These are phyloP conservation scores for Stictonetta naevosa DNA, from an alignment of 2,113 vertebrate species.

Conservation along the genomic window DNA sequence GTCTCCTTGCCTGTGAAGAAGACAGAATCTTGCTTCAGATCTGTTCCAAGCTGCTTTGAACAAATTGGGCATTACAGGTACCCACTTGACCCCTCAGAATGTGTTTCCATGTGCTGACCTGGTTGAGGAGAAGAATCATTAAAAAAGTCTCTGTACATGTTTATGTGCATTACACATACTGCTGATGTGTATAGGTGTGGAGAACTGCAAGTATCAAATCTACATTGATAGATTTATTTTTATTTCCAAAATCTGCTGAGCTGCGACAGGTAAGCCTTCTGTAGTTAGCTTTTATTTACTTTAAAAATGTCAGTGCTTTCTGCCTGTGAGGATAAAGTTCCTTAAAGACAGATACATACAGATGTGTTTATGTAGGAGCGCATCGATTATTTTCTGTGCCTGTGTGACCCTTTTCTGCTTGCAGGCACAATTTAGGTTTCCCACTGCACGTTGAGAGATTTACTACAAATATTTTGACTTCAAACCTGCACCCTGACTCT, in stretches of 20 bases:
- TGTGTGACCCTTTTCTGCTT: background rate
- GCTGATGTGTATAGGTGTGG: accelerated
- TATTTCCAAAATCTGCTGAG: background rate
- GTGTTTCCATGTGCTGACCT: background rate
- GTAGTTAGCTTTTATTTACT: background rate
- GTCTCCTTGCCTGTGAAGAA: background rate
- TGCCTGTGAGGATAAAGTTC: background rate
- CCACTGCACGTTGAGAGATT: background rate
- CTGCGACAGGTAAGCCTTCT: background rate
- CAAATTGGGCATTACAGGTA: background rate
- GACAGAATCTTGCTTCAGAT: background rate
- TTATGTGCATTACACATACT: accelerated
- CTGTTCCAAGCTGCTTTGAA: background rate
- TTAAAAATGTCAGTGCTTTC: background rate
- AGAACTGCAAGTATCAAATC: background rate
- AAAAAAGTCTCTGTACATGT: accelerated
- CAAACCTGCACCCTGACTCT: background rate
- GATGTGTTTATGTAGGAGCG: background rate
- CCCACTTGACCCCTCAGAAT: background rate
- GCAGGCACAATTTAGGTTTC: background rate
- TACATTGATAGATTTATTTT: background rate
- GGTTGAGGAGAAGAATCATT: background rate
- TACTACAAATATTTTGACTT: background rate
- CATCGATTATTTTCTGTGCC: background rate
- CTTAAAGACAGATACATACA: background rate